phyloP scores from a whole-genome alignment of 2,797 vertebrate genomes.

The Vireo griseus region DNA sequence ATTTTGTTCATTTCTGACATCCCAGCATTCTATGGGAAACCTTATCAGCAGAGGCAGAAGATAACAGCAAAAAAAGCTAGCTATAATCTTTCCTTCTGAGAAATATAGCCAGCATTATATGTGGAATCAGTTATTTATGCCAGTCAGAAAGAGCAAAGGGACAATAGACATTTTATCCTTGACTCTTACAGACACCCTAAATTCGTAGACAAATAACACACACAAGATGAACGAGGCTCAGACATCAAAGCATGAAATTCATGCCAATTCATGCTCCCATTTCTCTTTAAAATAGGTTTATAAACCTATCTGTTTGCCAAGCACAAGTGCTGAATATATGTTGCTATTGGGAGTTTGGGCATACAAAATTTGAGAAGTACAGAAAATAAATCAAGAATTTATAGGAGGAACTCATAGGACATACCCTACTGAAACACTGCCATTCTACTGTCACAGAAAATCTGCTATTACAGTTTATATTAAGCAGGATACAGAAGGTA shows the following conservation, averaged over 20 bases:
- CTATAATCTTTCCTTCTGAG: neutral
- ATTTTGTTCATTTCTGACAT: neutral
- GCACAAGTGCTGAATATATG: neutral
- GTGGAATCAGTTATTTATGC: neutral
- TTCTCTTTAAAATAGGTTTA: neutral
- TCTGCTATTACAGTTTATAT: neutral
- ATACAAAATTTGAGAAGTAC: neutral
- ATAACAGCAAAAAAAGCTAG: neutral
- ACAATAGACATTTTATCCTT: neutral
- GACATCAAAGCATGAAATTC: neutral
- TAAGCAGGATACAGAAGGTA: neutral
- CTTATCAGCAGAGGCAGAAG: neutral
- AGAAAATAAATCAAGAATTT: neutral
- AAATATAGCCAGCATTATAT: neutral
- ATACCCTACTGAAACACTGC: neutral
- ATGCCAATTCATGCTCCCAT: neutral
- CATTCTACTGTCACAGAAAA: neutral
- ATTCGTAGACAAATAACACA: neutral
- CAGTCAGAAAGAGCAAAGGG: neutral
- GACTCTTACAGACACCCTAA: neutral
- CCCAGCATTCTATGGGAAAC: neutral
- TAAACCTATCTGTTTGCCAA: neutral
- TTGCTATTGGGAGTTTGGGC: neutral
- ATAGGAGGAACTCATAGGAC: neutral
- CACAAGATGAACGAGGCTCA: neutral